Conservation (phyloP, 2,888 invertebrate genomes). For the Torymus aiolomorphi region DNA sequence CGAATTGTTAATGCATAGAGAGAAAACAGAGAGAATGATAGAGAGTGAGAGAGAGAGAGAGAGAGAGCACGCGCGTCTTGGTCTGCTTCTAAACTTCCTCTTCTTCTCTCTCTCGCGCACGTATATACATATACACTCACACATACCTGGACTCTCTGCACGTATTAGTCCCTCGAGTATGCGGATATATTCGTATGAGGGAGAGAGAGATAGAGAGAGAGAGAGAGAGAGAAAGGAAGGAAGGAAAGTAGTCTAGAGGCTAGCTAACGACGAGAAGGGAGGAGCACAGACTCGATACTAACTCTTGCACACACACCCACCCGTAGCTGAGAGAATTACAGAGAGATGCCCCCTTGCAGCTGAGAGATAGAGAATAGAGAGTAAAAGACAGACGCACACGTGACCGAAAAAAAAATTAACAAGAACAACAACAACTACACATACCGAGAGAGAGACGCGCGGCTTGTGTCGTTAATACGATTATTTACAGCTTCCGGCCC, state of each 20-base stretch:
- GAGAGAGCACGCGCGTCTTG: not conserved
- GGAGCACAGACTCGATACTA: too few relatives aligned
- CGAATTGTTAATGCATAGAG: not conserved
- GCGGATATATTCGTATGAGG: not conserved
- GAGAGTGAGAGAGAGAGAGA: not conserved
- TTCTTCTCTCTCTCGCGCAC: too few relatives aligned
- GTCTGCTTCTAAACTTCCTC: too few relatives aligned
- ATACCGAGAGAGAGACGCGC: too few relatives aligned
- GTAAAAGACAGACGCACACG: constrained; percentile 10
- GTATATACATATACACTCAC: too few relatives aligned
- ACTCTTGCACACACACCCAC: constrained; percentile 14
- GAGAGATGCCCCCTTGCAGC: not conserved
- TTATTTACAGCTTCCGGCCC: too few relatives aligned
- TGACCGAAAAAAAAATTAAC: not conserved
- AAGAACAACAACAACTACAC: too few relatives aligned
- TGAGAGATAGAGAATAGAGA: not conserved
- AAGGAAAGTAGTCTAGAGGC: not conserved
- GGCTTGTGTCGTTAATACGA: too few relatives aligned
- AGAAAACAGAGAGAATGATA: not conserved
- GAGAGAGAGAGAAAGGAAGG: constrained; percentile 6
- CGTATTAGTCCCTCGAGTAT: too few relatives aligned
- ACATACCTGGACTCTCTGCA: too few relatives aligned
- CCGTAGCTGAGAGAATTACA: constrained; percentile 2
- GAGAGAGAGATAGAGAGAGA: not conserved
- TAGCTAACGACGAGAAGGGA: not conserved